A percentile compares a stretch with the other conserved stretches of the same genome.
These are phyloP conservation scores for Trypoxylon attenuatum DNA, from an alignment of 2,888 invertebrate species.

Conservation along the genomic window DNA sequence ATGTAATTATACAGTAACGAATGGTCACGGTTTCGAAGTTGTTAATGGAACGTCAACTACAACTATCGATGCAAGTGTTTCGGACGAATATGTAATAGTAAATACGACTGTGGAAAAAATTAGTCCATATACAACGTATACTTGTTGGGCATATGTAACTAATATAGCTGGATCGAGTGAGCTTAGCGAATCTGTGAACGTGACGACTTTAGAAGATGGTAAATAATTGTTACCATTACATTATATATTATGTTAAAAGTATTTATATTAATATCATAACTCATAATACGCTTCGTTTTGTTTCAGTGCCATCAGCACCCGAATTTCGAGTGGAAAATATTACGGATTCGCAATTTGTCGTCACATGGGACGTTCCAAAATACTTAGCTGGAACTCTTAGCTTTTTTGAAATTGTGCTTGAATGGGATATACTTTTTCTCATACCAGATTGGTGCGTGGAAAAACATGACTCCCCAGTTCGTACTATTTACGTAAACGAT, in stretches of 20 bases:
- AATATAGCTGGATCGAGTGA: slow-evolving; percentile 55
- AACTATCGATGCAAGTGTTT: slow-evolving; percentile 12
- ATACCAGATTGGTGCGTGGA: slow-evolving; percentile 58
- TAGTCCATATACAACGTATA: slow-evolving; percentile 63
- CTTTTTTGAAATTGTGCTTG: slow-evolving; percentile 53
- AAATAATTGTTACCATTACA: slow-evolving; percentile 14
- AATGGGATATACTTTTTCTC: slow-evolving; percentile 48
- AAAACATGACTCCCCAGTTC: too few species aligned
- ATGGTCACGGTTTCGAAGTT: slow-evolving; percentile 54
- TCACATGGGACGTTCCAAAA: slow-evolving; percentile 58
- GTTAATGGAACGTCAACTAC: slow-evolving; percentile 7
- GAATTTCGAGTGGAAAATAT: slow-evolving; percentile 35
- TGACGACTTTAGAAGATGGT: slow-evolving; percentile 60
- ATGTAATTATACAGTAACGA: slow-evolving; percentile 48
- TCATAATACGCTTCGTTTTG: slow-evolving; percentile 10
- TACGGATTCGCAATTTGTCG: slow-evolving; percentile 47
- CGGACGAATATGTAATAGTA: slow-evolving; percentile 12
- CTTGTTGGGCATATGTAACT: slow-evolving; percentile 50
- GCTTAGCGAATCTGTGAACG: slow-evolving; percentile 37
- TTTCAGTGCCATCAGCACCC: slow-evolving; percentile 57
- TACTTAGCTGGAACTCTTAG: slow-evolving; percentile 59
- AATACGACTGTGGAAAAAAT: slow-evolving; percentile 48
- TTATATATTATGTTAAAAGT: background rate
- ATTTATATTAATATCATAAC: background rate
- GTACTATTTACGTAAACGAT: slow-evolving; percentile 35